phyloP scores from a whole-genome alignment of 2,888 invertebrate species.

The Sphaerophoria taeniata region DNA sequence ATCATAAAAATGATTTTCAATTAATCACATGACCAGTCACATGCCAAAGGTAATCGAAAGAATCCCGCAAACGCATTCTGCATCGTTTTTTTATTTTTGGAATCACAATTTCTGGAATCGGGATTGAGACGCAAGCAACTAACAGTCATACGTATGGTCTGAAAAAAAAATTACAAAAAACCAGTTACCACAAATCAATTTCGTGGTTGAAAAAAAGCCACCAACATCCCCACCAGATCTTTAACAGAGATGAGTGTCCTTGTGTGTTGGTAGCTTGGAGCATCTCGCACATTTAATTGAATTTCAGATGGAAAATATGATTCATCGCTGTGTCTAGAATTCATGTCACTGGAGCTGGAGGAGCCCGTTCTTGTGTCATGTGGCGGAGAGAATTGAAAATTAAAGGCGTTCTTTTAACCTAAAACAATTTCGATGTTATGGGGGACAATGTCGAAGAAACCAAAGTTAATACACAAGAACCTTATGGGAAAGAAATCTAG shows the following conservation, averaged over 20 bases:
- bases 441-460: no score
- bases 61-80: conserved; percentile 67
- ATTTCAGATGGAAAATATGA: conserved; percentile 64
- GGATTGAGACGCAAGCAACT: conserved; percentile 7
- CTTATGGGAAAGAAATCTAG: no score
- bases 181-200: conserved; percentile 47
- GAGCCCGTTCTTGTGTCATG: no score
- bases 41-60: conserved; percentile 69
- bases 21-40: conserved; percentile 72
- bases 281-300: conserved; percentile 70
- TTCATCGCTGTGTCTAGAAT: conserved; percentile 41
- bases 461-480: no score
- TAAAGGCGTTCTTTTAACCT: no score
- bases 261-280: background rate
- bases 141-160: background rate
- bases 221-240: background rate
- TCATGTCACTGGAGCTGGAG: no score
- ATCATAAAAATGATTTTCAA: conserved; percentile 66
- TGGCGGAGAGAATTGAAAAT: no score
- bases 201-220: conserved; percentile 9
- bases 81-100: background rate
- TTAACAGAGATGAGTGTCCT: conserved; percentile 2
- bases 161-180: conserved; percentile 47
- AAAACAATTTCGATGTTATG: no score
- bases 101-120: background rate